Evolutionary conservation across 1,140 invertebrate genomes (phyloP), one percentile per base, ranked within the genome.

Genomic region (Neodiprion fabricii): DNA sequence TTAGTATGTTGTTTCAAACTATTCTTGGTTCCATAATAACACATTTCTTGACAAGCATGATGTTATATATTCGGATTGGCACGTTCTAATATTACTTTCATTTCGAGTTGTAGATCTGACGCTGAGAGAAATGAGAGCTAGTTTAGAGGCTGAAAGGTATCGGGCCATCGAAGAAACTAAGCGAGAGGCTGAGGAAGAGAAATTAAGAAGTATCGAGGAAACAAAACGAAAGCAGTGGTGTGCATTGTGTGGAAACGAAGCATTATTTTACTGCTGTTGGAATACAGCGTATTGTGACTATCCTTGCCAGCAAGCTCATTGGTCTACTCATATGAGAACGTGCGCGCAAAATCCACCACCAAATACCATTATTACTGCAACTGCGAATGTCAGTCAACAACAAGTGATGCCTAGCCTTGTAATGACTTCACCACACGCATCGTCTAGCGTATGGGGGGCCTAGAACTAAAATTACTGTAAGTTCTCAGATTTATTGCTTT

Each of bases 251-350:
- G 91, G 91, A 67, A 93, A 95, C 77, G 96, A 97, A 87, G 95
- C 96, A 0, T 91, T 95, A 76, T 96, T 96, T 84, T 97, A 96
- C 87, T 98, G 96, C 82, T 98, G 96, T 82, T 98, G 96, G 96
- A 98, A 97, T 87, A 97, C 96, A 0, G 94, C 95, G 49, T 98
- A 98, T 84, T 98, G 96, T 86, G 94, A 95, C 88, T 95, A 95
- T 85, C 89, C 92, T 4, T 98, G 96, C 81, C 95, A 96, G 83
- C 89, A 91, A 73, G 88, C 91, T 76, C 93, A 95, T 83, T 95
- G 94, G 94, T 73, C 89, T 0, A 83, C 84, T 10, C 94, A 94
- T 81, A 91, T 87, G 81, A 77, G 83, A 40, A 85, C 84, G 0
- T 92, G 91, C 75, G 81, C 81, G 8, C 87, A 88, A 61, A 82